Conservation (phyloP, 2,888 invertebrate species). For the Germaria angustata region DNA sequence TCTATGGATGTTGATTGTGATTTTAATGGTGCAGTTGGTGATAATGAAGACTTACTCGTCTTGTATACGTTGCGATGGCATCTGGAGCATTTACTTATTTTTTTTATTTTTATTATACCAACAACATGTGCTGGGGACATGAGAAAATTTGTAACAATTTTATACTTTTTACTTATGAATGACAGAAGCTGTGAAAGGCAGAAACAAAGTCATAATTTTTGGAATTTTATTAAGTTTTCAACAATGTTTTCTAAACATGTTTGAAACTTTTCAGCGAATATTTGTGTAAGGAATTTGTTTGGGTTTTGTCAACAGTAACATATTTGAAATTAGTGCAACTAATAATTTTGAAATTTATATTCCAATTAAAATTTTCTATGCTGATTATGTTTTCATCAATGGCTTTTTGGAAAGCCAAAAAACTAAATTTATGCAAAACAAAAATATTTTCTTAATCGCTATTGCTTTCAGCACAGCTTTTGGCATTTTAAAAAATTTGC, state of each 20-base stretch:
- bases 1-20: conserved; percentile 47
- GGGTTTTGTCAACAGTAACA: no score
- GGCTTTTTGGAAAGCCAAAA: no score
- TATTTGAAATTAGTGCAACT: no score
- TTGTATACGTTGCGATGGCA: conserved; percentile 38
- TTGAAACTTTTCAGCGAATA: background rate
- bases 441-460: no score
- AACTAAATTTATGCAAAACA: no score
- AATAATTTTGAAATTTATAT: no score
- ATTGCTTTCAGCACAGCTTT: no score
- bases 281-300: no score
- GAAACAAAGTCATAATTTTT: conserved; percentile 1
- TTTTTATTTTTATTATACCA: conserved; percentile 53
- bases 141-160: conserved; percentile 51
- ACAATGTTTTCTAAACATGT: background rate
- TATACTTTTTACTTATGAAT: conserved; percentile 31
- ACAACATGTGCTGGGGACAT: conserved; percentile 43
- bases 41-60: conserved; percentile 34
- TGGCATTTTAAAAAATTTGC: no score
- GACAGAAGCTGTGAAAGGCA: conserved; percentile 4
- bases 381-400: no score
- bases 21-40: conserved; percentile 52
- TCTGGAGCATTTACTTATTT: conserved; percentile 26
- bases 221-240: conserved; percentile 12
- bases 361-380: no score